Base-by-base conservation (phyloP, 2,888 invertebrate species). In the Hirtodrosophila cameraria region DNA sequence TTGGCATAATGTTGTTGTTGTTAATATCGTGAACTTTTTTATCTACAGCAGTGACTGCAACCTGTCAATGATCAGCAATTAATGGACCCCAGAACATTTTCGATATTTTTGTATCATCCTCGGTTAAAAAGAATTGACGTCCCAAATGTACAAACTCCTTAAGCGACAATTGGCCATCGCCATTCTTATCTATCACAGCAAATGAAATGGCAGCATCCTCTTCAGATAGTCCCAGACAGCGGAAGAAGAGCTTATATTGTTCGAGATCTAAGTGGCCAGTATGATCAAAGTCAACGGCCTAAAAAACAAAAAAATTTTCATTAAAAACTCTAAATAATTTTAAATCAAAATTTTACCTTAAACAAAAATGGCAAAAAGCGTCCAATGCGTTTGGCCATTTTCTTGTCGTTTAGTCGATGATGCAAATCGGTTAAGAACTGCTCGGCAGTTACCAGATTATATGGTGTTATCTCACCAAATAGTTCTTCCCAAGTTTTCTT, bases 31-130 rank as follows among this genome's bases (percentile, higher is more conserved):
- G 48, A 69, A 72, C 75, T 66, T 59, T 13, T 43, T 74, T 60
- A 69, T 78, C 84, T 81, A 83, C 81, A 82, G 82, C 79, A 66
- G 84, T 81, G 79, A 60, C 84, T 77, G 77, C 65, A 60, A 52
- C 81, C 49, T 88, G 88, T 90, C 89, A 90, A 80, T 93, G 93
- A 71, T 93, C 92, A 61, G 93, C 91, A 55, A 93, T 92, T 42
- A 96, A 91, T 6, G 96, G 96, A 23, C 96, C 96, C 96, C 96
- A 97, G 87, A 96, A 96, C 92, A 95, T 94, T 91, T 95, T 96
- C 80, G 96, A 96, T 61, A 96, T 94, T 73, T 93, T 93, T 2
- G 91, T 92, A 76, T 95, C 94, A 88, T 96, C 94, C 87, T 96
- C 95, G 0, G 95, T 94, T 46, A 94, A 91, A 91, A 96, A 96